Base-by-base conservation (phyloP, 2,797 vertebrate species). In the Anabacerthia variegaticeps region DNA sequence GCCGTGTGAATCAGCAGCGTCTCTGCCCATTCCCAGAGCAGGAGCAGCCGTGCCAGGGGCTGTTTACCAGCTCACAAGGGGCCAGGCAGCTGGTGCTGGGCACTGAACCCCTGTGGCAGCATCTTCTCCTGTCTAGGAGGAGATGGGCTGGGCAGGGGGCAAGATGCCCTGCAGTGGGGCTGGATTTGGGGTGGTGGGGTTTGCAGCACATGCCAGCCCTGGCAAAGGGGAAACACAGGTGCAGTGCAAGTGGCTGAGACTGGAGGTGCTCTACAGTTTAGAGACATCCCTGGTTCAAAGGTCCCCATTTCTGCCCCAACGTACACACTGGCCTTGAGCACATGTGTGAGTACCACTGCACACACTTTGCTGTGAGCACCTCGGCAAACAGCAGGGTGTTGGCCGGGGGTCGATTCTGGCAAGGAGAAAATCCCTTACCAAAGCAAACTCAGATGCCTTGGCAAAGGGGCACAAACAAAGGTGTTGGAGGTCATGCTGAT, bases 121-220 rank as follows among this genome's bases (percentile, higher is more conserved):
- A 17, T 11, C 65, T 73, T 39, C 74, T 80, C 48, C 61, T 0
- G 0, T 7, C 2, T 19, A 19, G 18, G 20, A 80, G 27, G 23
- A 44, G 26, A 17, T 1, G 2, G 39, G 39, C 30, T 32, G 27
- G 27, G 37, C 21, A 23, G 46, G 32, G 46, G n/a, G 1, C 8
- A 34, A 14, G 58, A 27, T 0, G 3, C 28, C 26, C 26, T 5
- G 2, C 6, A 8, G 27, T 1, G 4, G 15, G n/a, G 21, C 41
- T 0, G 1, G 43, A 48, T 63, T 75, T 4, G 6, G 21, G 1
- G 0, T 48, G 49, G 24, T 1, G 27, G 30, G 15, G 12, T 85
- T 49, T 37, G 65, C 1, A 4, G 73, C 30, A 13, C 0, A 0
- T 16, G 41, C n/a, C 5, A 6, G 37, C 23, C n/a, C 59, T 55